Evolutionary conservation across 1,140 invertebrate species (phyloP), one percentile per base, ranked within the genome.

Genomic region (Stratiolaelaps scimitus): DNA sequence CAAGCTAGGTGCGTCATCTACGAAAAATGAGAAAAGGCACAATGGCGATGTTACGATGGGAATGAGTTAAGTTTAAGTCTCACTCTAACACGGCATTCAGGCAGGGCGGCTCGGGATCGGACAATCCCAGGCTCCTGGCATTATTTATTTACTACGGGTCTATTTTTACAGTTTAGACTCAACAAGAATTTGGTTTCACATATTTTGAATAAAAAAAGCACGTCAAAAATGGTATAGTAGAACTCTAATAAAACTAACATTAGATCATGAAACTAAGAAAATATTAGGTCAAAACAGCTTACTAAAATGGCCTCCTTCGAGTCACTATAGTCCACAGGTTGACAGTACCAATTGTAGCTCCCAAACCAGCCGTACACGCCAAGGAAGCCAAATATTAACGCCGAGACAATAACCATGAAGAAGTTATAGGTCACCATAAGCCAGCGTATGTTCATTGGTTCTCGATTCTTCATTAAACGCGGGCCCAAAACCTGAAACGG

Each of bases 401-500:
- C 66, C 30, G 67, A 71, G n/a, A 72, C 65, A 28, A 71, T 40
- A 46, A 72, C 71, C 72, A 73, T 72, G n/a, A 65, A 13, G 65
- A 72, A 73, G 79, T 94, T 93, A 76, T 94, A 94, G 64, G 81
- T 76, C 73, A 92, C 82, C 69, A 92, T 79, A 29, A 85, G 77
- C 68, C 83, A 81, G 70, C 87, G 83, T 20, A 92, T 78, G 69
- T 90, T 81, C 73, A 86, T 85, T 2, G 89, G 85, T 77, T 88
- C 84, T 70, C 88, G 81, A 73, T 89, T 84, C 75, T 87, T 84
- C 90, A 94, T 94, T 60, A 85, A 76, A 72, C 82, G 83, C 53
- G 88, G 88, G 13, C 89, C 89, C 64, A 90, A 74, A 43, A 83
- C 82, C 76, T 83, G 26, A 28, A 48, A 48, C 15, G 4, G 15